Percentiles rank a stretch among this genome's conserved stretches.
Evolutionary conservation across 1,140 invertebrate genomes (phyloP).

Genomic region (Aphis gossypii): DNA sequence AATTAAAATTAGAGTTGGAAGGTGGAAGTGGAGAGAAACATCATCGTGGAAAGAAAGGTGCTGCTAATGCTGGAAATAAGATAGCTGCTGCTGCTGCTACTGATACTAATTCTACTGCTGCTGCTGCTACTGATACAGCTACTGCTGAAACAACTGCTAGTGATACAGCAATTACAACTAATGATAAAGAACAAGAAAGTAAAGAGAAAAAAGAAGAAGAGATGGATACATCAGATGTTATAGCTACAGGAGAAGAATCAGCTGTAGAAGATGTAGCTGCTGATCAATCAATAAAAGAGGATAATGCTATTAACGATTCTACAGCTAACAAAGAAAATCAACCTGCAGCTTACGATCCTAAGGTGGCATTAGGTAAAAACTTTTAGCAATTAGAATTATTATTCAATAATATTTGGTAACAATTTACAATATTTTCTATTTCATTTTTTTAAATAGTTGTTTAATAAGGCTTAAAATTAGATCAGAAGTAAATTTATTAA

Average conservation of each 20-base stretch:
- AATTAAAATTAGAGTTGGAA: slow-evolving; percentile 51
- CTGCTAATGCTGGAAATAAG: background rate
- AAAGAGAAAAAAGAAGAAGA: background rate
- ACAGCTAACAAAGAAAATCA: background rate
- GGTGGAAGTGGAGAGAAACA: background rate
- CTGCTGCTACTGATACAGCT: background rate
- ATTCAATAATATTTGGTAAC: background rate
- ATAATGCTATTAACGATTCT: background rate
- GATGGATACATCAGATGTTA: background rate
- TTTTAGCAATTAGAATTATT: background rate
- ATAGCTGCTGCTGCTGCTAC: background rate
- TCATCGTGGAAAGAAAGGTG: background rate
- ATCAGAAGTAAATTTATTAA: no score
- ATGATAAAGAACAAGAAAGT: background rate
- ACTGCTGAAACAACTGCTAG: background rate
- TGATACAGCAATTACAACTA: background rate
- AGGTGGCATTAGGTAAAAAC: slow-evolving; percentile 36
- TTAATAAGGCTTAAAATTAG: background rate
- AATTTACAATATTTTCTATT: background rate
- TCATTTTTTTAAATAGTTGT: background rate
- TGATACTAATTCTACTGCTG: background rate
- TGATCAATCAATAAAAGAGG: background rate
- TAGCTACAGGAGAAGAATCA: background rate
- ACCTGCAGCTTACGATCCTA: slow-evolving; percentile 38
- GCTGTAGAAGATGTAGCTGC: background rate